phyloP scores from a whole-genome alignment of 1,140 invertebrate genomes.

The Chionoecetes opilio region DNA sequence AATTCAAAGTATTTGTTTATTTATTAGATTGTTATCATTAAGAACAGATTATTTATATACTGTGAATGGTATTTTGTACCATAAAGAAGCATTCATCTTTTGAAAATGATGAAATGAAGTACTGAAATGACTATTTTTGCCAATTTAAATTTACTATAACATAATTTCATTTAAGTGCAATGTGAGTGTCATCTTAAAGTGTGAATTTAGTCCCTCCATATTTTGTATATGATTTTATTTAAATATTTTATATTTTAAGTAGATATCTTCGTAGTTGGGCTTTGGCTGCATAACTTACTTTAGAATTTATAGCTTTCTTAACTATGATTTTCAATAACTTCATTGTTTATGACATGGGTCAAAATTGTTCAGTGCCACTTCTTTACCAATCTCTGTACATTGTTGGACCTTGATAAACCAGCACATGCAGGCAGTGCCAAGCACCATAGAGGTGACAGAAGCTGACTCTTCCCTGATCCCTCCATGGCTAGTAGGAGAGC shows the following conservation, averaged over 20 bases:
- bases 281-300: background rate
- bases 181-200: background rate
- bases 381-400: background rate
- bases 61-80: background rate
- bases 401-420: background rate
- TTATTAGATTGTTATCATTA: background rate
- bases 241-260: background rate
- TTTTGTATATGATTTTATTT: background rate
- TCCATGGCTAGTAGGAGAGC: background rate
- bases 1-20: slow-evolving; percentile 6
- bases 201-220: background rate
- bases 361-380: background rate
- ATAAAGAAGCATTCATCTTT: background rate
- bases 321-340: background rate
- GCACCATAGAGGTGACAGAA: background rate
- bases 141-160: background rate
- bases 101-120: background rate
- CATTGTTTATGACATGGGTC: background rate
- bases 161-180: background rate
- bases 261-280: background rate
- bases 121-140: background rate
- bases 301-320: background rate
- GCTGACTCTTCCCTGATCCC: background rate
- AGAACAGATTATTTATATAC: background rate
- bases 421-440: background rate